Percentiles rank a stretch among this genome's conserved stretches.
Evolutionary conservation across 2,888 invertebrate species (phyloP).

Genomic region (Limnephilus auricula): DNA sequence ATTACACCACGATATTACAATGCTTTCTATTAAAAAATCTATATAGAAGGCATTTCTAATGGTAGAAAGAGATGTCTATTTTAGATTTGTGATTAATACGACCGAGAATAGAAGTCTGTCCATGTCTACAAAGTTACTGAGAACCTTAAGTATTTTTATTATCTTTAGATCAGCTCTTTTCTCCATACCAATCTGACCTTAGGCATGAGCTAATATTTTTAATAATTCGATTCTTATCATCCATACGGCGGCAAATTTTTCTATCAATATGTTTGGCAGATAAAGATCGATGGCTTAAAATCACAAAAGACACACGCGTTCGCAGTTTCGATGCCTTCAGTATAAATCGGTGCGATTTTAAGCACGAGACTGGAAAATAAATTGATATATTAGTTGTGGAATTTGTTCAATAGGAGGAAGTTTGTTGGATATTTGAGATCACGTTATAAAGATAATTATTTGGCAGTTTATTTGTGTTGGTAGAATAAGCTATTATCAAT

Average conservation of each 20-base stretch:
- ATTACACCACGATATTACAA: too few species aligned
- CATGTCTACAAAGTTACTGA: too few species aligned
- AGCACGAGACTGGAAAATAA: not conserved
- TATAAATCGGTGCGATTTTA: not conserved
- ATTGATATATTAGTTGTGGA: not conserved
- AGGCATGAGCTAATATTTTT: not conserved
- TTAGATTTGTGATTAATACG: too few species aligned
- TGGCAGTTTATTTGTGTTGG: not conserved
- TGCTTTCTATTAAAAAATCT: too few species aligned
- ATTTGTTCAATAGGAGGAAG: not conserved
- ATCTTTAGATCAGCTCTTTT: not conserved
- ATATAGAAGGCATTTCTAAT: too few species aligned
- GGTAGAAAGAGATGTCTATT: too few species aligned
- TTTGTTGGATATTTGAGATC: not conserved
- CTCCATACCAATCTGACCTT: not conserved
- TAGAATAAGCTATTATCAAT: not conserved
- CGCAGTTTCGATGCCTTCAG: not conserved
- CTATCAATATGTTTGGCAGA: not conserved
- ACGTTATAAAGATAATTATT: not conserved
- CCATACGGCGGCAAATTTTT: not conserved
- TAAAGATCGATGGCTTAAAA: not conserved
- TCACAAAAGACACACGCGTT: not conserved
- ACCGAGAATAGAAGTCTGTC: too few species aligned
- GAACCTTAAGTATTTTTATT: too few species aligned
- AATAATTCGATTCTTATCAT: not conserved